These are phyloP conservation scores for Rhinoderma darwinii DNA, from an alignment of 2,113 vertebrate species.

Conservation along the genomic window DNA sequence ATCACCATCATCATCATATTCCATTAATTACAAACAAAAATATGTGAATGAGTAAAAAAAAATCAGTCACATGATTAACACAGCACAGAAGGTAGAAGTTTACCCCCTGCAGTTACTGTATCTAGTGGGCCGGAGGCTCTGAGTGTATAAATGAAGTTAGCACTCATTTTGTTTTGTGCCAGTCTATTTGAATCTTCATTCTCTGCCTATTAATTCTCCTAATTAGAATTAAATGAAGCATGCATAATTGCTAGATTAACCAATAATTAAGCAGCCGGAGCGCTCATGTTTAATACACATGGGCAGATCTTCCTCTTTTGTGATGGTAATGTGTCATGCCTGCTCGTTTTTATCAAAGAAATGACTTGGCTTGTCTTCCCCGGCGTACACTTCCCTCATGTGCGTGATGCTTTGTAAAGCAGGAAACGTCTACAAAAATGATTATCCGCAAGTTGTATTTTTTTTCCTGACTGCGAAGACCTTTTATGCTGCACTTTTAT, in stretches of 20 bases:
- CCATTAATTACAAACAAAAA: background rate
- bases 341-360: slow-evolving; percentile 70
- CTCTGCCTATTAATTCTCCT: slow-evolving; percentile 86
- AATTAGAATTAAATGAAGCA: slow-evolving; percentile 89
- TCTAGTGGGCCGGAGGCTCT: slow-evolving; percentile 35
- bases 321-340: slow-evolving; percentile 69
- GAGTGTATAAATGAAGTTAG: slow-evolving; percentile 56
- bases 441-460: slow-evolving; percentile 62
- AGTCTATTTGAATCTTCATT: slow-evolving; percentile 78
- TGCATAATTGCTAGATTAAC: slow-evolving; percentile 86
- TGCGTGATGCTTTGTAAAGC: slow-evolving; percentile 65
- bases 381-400: slow-evolving; percentile 61
- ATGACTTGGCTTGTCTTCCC: slow-evolving; percentile 67
- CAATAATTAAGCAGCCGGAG: slow-evolving; percentile 84
- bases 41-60: background rate
- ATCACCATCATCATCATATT: background rate
- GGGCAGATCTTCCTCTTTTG: slow-evolving; percentile 71
- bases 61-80: background rate
- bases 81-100: background rate
- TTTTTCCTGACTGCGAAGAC: slow-evolving; percentile 10
- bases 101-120: background rate
- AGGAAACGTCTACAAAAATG: slow-evolving; percentile 62
- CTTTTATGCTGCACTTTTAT: slow-evolving; percentile 58
- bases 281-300: slow-evolving; percentile 73
- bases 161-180: slow-evolving; percentile 74